Evolutionary conservation across 2,113 vertebrate genomes (phyloP).

Genomic region (Thinocorus orbignyianus): DNA sequence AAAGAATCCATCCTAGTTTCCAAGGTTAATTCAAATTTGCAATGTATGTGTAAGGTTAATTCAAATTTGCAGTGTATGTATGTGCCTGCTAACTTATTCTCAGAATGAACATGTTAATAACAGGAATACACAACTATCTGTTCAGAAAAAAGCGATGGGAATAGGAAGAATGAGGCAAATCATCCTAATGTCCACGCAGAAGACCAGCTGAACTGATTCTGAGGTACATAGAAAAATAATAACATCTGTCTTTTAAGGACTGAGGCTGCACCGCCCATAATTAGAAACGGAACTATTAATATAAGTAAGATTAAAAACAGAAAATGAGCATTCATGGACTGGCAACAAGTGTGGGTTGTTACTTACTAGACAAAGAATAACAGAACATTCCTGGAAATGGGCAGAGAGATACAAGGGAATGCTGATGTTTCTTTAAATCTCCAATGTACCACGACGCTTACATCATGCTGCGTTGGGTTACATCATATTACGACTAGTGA

Average conservation of each 20-base stretch:
- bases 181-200: not conserved
- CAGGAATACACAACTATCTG: not conserved
- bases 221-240: not conserved
- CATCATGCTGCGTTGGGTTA: conserved; percentile 62
- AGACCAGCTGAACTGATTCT: not conserved
- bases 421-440: conserved; percentile 21
- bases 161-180: not conserved
- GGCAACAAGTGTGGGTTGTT: not conserved
- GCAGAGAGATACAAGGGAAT: not conserved
- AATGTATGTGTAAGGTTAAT: not conserved
- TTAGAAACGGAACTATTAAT: not conserved
- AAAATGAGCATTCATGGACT: not conserved
- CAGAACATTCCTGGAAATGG: not conserved
- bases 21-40: not conserved
- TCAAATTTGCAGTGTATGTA: not conserved
- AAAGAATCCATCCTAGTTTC: not conserved
- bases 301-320: not conserved
- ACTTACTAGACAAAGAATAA: not conserved
- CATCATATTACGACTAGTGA: conserved; percentile 40
- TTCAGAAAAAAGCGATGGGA: not conserved
- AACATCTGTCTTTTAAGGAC: not conserved
- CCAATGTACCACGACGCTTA: conserved; percentile 60
- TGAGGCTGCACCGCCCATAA: not conserved
- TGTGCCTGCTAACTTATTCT: not conserved
- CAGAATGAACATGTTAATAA: not conserved